Conservation (phyloP, 1,140 invertebrate genomes). For the Daktulosphaira vitifoliae region DNA sequence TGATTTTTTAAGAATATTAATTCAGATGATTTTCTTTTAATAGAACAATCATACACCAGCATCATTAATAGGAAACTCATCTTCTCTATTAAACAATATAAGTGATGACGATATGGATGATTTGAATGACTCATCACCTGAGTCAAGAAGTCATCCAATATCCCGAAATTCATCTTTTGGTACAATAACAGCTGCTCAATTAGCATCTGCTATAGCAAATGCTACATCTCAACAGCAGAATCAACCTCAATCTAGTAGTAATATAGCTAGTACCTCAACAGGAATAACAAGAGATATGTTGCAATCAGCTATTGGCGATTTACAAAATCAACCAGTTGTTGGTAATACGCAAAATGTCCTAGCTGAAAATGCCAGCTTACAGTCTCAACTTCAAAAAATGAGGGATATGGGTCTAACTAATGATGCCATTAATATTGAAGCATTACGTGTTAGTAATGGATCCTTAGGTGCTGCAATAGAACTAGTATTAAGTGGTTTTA, state of each 20-base stretch:
- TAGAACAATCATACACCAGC: background rate
- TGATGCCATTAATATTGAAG: slow-evolving; percentile 73
- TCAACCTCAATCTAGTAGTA: slow-evolving; percentile 7
- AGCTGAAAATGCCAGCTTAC: slow-evolving; percentile 26
- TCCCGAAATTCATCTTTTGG: background rate
- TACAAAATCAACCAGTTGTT: background rate
- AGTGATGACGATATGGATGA: slow-evolving; percentile 13
- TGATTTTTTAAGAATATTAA: no score
- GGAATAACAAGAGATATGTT: slow-evolving; percentile 27
- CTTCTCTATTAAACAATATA: background rate
- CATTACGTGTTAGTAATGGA: slow-evolving; percentile 67
- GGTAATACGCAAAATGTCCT: background rate
- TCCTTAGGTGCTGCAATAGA: slow-evolving; percentile 83
- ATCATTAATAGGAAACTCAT: background rate
- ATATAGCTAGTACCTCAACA: background rate
- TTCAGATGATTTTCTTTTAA: no score
- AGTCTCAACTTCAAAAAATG: slow-evolving; percentile 70
- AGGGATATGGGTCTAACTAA: slow-evolving; percentile 79
- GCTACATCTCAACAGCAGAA: background rate
- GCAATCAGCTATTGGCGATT: background rate
- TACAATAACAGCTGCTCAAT: slow-evolving; percentile 2
- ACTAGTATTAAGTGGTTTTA: slow-evolving; percentile 53
- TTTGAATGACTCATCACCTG: slow-evolving; percentile 10
- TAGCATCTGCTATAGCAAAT: slow-evolving; percentile 14
- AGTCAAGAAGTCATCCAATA: background rate